Evolutionary conservation across 2,888 invertebrate species (phyloP).

Genomic region (Nymphalis urticae): DNA sequence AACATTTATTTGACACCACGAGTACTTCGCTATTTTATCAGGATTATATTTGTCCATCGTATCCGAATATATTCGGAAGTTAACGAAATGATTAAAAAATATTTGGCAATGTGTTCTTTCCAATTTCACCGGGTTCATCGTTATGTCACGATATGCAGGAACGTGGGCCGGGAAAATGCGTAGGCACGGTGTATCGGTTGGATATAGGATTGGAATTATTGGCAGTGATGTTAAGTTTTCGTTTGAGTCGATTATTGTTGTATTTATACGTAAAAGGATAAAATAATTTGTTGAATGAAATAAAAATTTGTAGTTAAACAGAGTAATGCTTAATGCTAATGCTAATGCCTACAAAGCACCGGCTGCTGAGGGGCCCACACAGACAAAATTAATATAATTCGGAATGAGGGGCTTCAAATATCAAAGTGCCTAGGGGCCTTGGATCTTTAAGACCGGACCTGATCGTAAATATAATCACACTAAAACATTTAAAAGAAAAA

Average conservation of each 20-base stretch:
- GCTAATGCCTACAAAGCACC: too few relatives aligned
- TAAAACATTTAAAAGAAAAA: too few relatives aligned
- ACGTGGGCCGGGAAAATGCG: slow-evolving; percentile 49
- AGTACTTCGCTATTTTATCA: background rate
- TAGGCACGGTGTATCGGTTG: slow-evolving; percentile 39
- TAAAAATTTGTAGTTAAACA: too few relatives aligned
- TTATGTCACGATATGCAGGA: slow-evolving; percentile 59
- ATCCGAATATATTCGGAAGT: slow-evolving; percentile 3
- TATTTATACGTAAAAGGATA: background rate
- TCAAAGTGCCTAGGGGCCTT: too few relatives aligned
- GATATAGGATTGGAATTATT: slow-evolving; percentile 1
- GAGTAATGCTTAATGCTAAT: too few relatives aligned
- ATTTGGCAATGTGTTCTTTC: slow-evolving; percentile 36
- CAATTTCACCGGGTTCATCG: slow-evolving; percentile 42
- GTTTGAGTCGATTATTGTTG: background rate
- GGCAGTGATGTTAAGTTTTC: background rate
- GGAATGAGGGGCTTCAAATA: too few relatives aligned
- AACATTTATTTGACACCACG: background rate
- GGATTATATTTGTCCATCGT: background rate
- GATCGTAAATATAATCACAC: too few relatives aligned
- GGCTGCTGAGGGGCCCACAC: too few relatives aligned
- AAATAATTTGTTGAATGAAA: background rate
- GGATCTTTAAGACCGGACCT: too few relatives aligned
- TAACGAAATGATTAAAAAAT: background rate
- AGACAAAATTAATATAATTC: too few relatives aligned